Evolutionary conservation across 1,140 invertebrate species (phyloP), one percentile per base, ranked within the genome.

Genomic region (Dysdera silvatica): DNA sequence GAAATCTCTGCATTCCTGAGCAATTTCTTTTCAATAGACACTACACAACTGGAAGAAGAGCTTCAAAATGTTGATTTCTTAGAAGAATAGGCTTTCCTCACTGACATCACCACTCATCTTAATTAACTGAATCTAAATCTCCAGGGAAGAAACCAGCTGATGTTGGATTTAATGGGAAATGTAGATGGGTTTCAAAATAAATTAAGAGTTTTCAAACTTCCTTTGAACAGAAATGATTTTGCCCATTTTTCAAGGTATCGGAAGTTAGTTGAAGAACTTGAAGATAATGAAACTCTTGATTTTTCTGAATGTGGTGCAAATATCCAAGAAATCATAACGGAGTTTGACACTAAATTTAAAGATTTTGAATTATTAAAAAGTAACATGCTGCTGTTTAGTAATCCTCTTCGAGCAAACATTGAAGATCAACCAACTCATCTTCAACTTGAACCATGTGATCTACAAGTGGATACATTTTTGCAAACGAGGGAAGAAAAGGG

Each of bases 101-200:
- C 35, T 24, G 40, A 53, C 26, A 61, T 41, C 40, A 61, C 23
- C 43, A 45, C 43, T n/a, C n/a, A n/a, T n/a, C 43, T 45, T 6
- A 45, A 45, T 20, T 14, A 45, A 4, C 16, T 61, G 2, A 61
- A 61, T 40, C 8, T 35, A 8, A 61, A 61, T 6, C 47, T 54
- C 26, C 49, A 61, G 49, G 47, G 47, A 24, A 53, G 35, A 31
- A 32, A 53, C 33, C 47, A 61, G 28, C 18, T 53, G 0, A 31
- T 61, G 18, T 53, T 35, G 28, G 4, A 61, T 53, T 40, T 61
- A 37, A 43, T 37, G 47, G 59, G 59, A 31, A 52, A 61, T n/a
- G 33, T 54, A 8, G 54, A 61, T 52, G 33, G 59, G 41, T 61
- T 61, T 53, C 47, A 23, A 31, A 61, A 61, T n/a, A 61, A 54